Evolutionary conservation across 2,113 vertebrate species (phyloP).

Genomic region (Pterocles burchelli): DNA sequence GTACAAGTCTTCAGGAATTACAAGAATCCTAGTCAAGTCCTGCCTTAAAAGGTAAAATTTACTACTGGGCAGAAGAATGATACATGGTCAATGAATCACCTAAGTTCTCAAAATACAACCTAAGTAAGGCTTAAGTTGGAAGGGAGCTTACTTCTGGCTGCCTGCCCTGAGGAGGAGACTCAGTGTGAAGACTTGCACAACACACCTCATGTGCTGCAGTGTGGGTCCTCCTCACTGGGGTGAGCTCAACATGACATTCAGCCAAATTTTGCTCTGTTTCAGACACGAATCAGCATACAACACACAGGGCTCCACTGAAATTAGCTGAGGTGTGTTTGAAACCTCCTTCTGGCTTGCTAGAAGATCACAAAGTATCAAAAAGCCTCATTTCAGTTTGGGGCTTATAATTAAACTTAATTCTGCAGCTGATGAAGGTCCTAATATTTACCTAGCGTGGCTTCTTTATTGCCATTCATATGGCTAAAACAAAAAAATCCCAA

Average conservation of each 20-base stretch:
- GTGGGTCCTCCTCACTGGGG: rapidly evolving
- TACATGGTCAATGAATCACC: neutral
- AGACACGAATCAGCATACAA: neutral
- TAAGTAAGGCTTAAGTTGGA: neutral
- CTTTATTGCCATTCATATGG: neutral
- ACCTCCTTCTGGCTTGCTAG: neutral
- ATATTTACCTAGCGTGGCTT: neutral
- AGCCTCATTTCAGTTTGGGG: neutral
- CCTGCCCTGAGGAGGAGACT: neutral
- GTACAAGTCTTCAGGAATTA: neutral
- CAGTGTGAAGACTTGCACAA: neutral
- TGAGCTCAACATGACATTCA: rapidly evolving
- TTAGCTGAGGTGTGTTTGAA: neutral
- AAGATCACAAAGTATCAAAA: neutral
- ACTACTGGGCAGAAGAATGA: neutral
- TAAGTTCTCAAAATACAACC: neutral
- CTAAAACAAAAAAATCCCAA: neutral
- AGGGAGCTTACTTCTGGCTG: neutral
- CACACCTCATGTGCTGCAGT: rapidly evolving
- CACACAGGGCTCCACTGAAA: neutral
- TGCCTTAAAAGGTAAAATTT: neutral
- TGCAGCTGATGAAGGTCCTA: neutral
- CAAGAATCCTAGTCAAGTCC: neutral
- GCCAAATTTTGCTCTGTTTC: neutral
- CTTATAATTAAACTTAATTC: neutral